phyloP scores from a whole-genome alignment of 2,888 invertebrate species.

The Melitaea athalia region DNA sequence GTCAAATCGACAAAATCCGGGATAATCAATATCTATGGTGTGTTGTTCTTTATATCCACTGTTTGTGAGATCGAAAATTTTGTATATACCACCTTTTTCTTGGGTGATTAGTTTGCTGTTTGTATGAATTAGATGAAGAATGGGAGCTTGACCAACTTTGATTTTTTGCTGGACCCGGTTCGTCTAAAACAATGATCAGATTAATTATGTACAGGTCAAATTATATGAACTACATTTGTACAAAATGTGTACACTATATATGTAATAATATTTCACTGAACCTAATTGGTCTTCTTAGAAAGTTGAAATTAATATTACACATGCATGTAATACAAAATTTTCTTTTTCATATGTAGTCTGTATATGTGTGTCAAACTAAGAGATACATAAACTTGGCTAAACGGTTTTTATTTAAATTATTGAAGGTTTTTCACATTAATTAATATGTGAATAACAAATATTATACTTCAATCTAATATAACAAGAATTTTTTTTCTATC shows the following conservation, averaged over 20 bases:
- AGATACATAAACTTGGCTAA: no score
- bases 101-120: constrained; percentile 86
- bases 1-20: constrained; percentile 88
- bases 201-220: not conserved
- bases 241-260: not conserved
- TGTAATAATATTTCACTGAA: not conserved
- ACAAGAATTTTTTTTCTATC: not conserved
- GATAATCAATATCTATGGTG: constrained; percentile 83
- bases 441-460: no score
- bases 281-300: not conserved
- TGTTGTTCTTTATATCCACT: constrained; percentile 83
- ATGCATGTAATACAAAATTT: no score
- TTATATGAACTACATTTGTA: not conserved
- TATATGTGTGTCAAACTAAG: no score
- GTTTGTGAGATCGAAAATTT: constrained; percentile 84
- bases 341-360: no score
- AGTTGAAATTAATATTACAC: not conserved
- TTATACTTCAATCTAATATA: no score
- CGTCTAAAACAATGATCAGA: constrained; percentile 78
- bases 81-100: constrained; percentile 87
- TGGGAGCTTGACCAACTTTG: constrained; percentile 84
- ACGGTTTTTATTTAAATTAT: no score
- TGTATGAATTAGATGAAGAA: constrained; percentile 84
- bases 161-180: constrained; percentile 87
- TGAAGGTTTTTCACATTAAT: no score